phyloP scores from a whole-genome alignment of 1,140 invertebrate genomes.

The Bombus fervidus region DNA sequence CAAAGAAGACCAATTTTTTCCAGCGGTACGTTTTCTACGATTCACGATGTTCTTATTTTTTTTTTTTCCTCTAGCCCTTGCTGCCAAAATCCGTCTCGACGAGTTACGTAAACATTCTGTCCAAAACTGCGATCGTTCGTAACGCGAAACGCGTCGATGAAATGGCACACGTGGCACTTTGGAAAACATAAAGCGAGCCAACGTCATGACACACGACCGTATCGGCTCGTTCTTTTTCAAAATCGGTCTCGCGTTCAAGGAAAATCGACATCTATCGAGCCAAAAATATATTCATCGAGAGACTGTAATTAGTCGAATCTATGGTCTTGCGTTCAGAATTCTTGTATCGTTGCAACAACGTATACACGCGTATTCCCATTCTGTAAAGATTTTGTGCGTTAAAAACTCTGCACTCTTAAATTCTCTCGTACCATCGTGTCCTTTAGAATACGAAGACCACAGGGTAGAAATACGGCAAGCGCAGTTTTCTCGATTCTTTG shows the following conservation, averaged over 20 bases:
- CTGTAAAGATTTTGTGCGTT: no score
- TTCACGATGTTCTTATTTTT: neutral
- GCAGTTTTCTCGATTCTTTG: no score
- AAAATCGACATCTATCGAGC: neutral
- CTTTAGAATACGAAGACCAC: no score
- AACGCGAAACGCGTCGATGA: neutral
- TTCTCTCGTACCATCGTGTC: rapidly evolving
- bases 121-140: neutral
- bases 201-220: neutral
- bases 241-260: neutral
- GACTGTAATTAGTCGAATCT: no score
- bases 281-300: no score
- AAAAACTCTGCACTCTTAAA: no score
- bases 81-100: neutral
- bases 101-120: neutral
- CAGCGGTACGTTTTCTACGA: neutral
- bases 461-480: no score
- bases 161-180: neutral
- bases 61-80: no score
- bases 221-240: neutral
- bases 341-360: no score
- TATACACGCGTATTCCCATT: no score
- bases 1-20: neutral
- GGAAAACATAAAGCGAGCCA: neutral
- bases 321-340: no score